These are phyloP conservation scores for Helicoverpa zea DNA, from an alignment of 1,140 invertebrate species.

Conservation along the genomic window DNA sequence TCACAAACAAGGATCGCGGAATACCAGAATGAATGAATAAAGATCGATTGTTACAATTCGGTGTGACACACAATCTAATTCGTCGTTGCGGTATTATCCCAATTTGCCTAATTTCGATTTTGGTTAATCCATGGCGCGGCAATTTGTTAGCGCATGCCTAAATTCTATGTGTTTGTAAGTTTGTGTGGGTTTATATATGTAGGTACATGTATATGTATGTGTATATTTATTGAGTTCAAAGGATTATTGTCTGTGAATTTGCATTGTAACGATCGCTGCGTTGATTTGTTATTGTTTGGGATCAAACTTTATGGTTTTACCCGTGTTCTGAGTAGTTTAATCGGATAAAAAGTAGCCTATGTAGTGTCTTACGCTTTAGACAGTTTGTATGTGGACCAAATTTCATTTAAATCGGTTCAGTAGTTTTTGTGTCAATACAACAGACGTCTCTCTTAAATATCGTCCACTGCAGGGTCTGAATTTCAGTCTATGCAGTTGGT, in stretches of 20 bases:
- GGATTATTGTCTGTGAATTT: background rate
- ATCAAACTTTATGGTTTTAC: no score
- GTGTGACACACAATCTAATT: conserved; percentile 51
- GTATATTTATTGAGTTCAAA: conserved; percentile 9
- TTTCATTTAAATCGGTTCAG: no score
- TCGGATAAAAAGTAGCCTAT: no score
- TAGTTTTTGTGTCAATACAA: no score
- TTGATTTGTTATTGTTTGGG: no score
- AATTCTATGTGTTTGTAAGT: conserved; percentile 7
- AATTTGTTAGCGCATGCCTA: conserved; percentile 42
- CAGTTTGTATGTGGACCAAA: no score
- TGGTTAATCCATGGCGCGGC: conserved; percentile 40
- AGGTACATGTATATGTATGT: background rate
- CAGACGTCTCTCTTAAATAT: no score
- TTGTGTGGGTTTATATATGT: no score
- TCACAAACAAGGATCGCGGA: background rate
- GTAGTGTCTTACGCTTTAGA: no score
- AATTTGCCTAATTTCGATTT: conserved; percentile 53
- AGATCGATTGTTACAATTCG: conserved; percentile 42
- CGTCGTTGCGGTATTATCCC: conserved; percentile 41
- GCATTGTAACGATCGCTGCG: background rate
- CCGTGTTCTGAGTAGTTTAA: no score
- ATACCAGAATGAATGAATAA: background rate
- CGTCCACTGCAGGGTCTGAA: no score
- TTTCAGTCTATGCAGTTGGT: no score